Evolutionary conservation across 1,140 invertebrate species (phyloP).

Genomic region (Psix sp.): DNA sequence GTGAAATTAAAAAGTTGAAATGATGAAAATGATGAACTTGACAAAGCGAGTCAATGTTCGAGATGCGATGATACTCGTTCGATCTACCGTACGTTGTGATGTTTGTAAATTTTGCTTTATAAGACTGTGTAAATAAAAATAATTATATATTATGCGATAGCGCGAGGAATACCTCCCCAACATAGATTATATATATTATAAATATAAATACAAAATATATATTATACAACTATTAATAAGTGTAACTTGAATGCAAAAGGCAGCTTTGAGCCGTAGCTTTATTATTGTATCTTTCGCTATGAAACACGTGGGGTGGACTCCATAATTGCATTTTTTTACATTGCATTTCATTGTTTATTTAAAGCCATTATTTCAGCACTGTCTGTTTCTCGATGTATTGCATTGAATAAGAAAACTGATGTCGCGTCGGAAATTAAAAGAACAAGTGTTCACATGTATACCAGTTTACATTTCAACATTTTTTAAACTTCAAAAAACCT

Average conservation of each 20-base stretch:
- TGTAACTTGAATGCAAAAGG: constrained; percentile 55
- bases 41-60: constrained; percentile 56
- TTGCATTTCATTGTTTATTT: not conserved
- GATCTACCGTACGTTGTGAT: constrained; percentile 71
- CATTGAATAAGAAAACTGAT: too few species aligned
- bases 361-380: not conserved
- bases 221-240: constrained; percentile 52
- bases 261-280: constrained; percentile 54
- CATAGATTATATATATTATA: constrained; percentile 59
- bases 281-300: constrained; percentile 56
- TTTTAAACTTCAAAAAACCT: too few species aligned
- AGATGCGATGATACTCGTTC: constrained; percentile 68
- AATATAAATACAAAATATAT: constrained; percentile 55
- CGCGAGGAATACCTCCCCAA: constrained; percentile 62
- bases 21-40: constrained; percentile 34
- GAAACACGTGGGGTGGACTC: constrained; percentile 38
- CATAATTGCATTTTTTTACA: constrained; percentile 40
- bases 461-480: too few species aligned
- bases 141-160: constrained; percentile 66
- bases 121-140: constrained; percentile 76
- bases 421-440: too few species aligned
- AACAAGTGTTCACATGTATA: too few species aligned
- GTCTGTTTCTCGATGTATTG: too few species aligned
- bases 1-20: constrained; percentile 14
- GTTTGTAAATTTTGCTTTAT: constrained; percentile 77